Evolutionary conservation across 53 echinoderm and acorn worm genomes (phyloP).

Genomic region (Temnopleurus reevesii): DNA sequence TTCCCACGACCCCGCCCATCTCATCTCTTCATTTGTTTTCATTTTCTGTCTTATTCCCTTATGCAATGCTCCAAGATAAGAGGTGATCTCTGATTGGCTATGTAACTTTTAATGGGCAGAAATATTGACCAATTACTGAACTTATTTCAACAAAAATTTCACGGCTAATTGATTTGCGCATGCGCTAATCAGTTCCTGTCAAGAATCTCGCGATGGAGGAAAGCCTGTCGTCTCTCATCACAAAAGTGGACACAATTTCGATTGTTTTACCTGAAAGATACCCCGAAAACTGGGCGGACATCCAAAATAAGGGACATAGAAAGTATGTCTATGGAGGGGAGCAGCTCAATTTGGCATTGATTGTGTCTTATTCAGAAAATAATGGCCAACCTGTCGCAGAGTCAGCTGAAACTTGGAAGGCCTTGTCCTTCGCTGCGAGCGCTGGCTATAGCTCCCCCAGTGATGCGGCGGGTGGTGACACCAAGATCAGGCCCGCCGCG

Average conservation of each 20-base stretch:
- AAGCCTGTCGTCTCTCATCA: constrained; percentile 11
- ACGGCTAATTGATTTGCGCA: too few relatives aligned
- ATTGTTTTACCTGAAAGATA: constrained; percentile 36
- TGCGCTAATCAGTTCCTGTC: not conserved
- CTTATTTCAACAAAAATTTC: too few relatives aligned
- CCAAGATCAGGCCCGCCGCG: not conserved
- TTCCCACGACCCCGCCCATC: too few relatives aligned
- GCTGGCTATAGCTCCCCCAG: constrained; percentile 34
- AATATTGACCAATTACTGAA: too few relatives aligned
- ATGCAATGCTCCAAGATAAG: too few relatives aligned
- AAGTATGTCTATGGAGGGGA: constrained; percentile 47
- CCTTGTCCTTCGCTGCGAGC: not conserved
- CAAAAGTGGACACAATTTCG: constrained; percentile 11
- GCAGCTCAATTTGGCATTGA: constrained; percentile 20
- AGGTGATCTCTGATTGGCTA: too few relatives aligned
- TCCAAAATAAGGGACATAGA: not conserved
- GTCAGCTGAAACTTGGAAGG: not conserved
- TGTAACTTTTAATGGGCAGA: too few relatives aligned
- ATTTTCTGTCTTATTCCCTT: too few relatives aligned
- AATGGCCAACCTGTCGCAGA: constrained; percentile 23
- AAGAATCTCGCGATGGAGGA: constrained; percentile 28
- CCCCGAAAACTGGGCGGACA: constrained; percentile 26
- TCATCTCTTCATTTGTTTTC: too few relatives aligned
- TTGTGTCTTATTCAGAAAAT: not conserved
- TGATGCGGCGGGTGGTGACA: not conserved